Base-by-base conservation (phyloP, 2,888 invertebrate species). In the Euzophera pinguis region DNA sequence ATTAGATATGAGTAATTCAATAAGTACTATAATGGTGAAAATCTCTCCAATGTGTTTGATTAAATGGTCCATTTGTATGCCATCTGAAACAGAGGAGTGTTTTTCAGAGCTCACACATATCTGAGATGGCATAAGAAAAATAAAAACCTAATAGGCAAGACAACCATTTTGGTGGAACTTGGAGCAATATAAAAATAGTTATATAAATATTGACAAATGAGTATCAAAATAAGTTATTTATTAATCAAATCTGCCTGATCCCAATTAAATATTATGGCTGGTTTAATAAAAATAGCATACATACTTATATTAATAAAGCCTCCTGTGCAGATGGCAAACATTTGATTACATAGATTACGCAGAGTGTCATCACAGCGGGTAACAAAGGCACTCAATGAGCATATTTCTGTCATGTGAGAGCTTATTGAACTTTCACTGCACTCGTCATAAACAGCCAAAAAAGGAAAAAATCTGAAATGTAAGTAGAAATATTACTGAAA, bases 321-420 rank as follows among this genome's bases (percentile, higher is more conserved):
- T 67, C 91, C 91, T 48, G 88, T 89, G 64, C 93, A 92, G 48
- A 96, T 89, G 1, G 94, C 93, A 69, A 94, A 92, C 47, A 97
- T 81, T 83, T 98, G 97, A 55, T 92, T 92, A 60, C 97, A 90
- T 10, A 96, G 84, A 75, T 95, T 94, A 52, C 91, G 91, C 0
- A 94, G 91, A 1, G 96, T 93, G 58, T 94, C 92, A 73, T 95
- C 93, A 65, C 94, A 94, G 35, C 96, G 92, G 52, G 91, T 91
- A 0, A 94, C 85, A 81, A 95, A 94, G 65, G 93, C 92, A 61
- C 92, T 92, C 49, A 97, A 79, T 56, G 86, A 76, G 69, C 94
- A 94, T 65, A 94, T 85, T 53, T 92, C 88, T 62, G 92, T 92
- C 67, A 94, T 90, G 56, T 92, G 88, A 43, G 78, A 75, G 60